Conservation (phyloP, 2,797 vertebrate genomes). For the Macroramphosus scolopax region DNA sequence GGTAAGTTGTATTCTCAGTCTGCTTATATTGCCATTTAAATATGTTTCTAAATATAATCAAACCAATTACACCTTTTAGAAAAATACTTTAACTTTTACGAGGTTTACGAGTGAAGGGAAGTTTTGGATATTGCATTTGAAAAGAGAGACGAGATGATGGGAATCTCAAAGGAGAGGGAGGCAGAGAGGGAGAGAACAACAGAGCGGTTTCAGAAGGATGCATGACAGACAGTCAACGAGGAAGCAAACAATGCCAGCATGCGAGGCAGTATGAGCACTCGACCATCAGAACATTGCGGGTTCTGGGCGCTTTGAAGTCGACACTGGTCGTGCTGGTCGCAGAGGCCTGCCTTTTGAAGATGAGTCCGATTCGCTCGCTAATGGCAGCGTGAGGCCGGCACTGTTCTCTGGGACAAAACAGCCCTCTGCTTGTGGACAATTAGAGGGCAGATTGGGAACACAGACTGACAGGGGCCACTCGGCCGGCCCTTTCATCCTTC, state of each 20-base stretch:
- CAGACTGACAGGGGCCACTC: constrained; percentile 74
- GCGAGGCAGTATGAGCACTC: constrained; percentile 61
- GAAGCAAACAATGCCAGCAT: constrained; percentile 54
- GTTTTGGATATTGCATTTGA: no score
- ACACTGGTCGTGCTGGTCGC: constrained; percentile 68
- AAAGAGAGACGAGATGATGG: no score
- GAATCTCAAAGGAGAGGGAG: no score
- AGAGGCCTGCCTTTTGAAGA: constrained; percentile 76
- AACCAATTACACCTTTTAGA: no score
- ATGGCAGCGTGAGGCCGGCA: constrained; percentile 77
- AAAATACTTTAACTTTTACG: no score
- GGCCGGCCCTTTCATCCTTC: constrained; percentile 72
- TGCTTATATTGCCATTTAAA: no score
- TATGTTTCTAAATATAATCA: no score
- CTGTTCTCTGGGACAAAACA: constrained; percentile 76
- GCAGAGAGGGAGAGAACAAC: no score
- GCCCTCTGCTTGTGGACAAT: constrained; percentile 78
- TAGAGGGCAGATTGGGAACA: constrained; percentile 80
- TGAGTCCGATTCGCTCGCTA: constrained; percentile 73
- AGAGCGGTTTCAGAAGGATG: constrained; percentile 21
- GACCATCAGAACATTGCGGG: constrained; percentile 65
- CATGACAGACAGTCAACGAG: constrained; percentile 38
- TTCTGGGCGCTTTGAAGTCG: constrained; percentile 72
- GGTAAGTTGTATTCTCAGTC: no score
- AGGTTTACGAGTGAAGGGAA: no score